A percentile compares a stretch with the other conserved stretches of the same genome.
Conservation (phyloP, 2,888 invertebrate species). For the Dysmachus trigonus region DNA sequence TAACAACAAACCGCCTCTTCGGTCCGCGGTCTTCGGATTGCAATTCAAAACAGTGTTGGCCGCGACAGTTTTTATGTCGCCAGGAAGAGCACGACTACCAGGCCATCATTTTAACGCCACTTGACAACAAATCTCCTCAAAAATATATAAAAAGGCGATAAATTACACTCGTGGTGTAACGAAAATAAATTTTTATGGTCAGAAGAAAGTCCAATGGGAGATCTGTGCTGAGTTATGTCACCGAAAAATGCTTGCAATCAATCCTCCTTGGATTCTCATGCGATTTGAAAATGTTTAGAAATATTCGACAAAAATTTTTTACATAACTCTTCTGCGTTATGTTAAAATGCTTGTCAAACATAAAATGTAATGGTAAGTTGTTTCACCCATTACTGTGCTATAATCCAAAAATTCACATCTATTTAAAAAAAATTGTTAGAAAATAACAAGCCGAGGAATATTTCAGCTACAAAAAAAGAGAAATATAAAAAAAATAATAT, state of each 20-base stretch:
- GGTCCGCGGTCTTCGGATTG: not conserved
- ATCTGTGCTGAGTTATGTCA: not conserved
- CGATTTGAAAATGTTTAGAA: not conserved
- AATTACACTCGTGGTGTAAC: not conserved
- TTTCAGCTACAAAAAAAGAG: not conserved
- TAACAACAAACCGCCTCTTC: not conserved
- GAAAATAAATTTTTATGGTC: conserved; percentile 25
- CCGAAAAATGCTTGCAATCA: not conserved
- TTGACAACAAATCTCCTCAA: conserved; percentile 15
- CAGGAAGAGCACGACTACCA: not conserved
- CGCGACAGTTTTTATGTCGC: not conserved
- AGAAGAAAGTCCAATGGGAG: conserved; percentile 6
- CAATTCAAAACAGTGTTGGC: not conserved
- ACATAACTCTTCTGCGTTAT: not conserved
- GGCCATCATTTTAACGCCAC: not conserved
- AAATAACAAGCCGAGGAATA: not conserved
- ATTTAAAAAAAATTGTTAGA: not conserved
- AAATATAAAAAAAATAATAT: not conserved
- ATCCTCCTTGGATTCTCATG: not conserved
- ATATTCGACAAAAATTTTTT: not conserved
- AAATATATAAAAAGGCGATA: conserved; percentile 23
- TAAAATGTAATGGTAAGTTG: not conserved
- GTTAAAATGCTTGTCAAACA: not conserved
- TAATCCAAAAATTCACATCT: not conserved
- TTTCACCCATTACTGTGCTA: not conserved